Conservation (phyloP, 2,888 invertebrate genomes). For the Dynastes tityus region DNA sequence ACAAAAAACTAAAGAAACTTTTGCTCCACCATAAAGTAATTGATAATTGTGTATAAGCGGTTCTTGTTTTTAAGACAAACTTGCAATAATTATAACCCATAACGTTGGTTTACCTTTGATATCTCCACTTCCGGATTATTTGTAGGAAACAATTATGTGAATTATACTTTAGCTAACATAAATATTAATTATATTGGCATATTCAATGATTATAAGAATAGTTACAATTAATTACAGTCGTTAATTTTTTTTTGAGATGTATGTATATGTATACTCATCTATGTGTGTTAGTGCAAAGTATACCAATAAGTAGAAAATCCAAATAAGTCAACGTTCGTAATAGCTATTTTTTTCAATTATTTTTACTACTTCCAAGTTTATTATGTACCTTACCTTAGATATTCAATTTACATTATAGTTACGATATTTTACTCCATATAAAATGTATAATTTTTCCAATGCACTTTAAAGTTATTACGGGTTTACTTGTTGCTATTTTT, state of each 20-base stretch:
- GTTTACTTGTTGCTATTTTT: constrained; percentile 38
- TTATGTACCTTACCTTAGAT: constrained; percentile 32
- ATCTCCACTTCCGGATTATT: not conserved
- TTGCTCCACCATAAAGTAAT: no score
- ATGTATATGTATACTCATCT: constrained; percentile 23
- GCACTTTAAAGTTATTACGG: constrained; percentile 32
- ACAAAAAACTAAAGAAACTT: no score
- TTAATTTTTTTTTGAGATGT: constrained; percentile 16
- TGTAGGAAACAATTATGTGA: not conserved
- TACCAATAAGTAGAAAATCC: constrained; percentile 45
- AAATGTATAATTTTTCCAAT: constrained; percentile 39
- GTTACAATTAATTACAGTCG: constrained; percentile 15
- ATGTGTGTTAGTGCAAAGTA: constrained; percentile 29
- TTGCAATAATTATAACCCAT: constrained; percentile 1
- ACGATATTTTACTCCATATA: constrained; percentile 38
- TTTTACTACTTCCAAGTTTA: constrained; percentile 33
- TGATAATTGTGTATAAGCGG: no score
- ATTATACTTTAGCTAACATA: constrained; percentile 6
- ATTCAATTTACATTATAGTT: constrained; percentile 35
- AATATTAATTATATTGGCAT: not conserved
- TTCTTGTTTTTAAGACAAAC: not conserved
- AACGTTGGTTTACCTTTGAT: not conserved
- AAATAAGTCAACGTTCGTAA: constrained; percentile 49
- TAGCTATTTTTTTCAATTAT: constrained; percentile 26
- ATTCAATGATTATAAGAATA: constrained; percentile 24